A percentile compares a stretch with the other conserved stretches of the same genome.
Evolutionary conservation across 2,888 invertebrate species (phyloP).

Genomic region (Melieria omissa): DNA sequence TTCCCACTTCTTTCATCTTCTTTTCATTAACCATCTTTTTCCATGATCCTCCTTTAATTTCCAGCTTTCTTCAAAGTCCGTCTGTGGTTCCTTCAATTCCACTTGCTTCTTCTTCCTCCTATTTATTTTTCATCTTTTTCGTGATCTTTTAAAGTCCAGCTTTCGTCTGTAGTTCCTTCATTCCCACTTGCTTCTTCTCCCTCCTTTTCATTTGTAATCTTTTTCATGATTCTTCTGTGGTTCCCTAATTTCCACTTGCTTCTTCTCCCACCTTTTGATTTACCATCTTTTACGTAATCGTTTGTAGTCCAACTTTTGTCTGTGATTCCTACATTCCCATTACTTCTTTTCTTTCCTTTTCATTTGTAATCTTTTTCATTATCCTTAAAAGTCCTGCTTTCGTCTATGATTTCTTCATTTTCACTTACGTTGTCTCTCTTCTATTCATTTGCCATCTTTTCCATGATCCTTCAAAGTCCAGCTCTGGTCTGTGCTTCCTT

Average conservation of each 20-base stretch:
- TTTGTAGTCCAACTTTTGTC: not conserved
- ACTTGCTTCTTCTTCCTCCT: too few relatives aligned
- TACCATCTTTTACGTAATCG: not conserved
- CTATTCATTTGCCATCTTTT: too few relatives aligned
- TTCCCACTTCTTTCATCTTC: too few relatives aligned
- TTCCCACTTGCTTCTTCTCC: not conserved
- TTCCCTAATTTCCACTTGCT: not conserved
- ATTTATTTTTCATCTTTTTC: too few relatives aligned
- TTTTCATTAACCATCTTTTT: not conserved
- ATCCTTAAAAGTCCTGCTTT: not conserved
- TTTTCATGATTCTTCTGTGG: not conserved
- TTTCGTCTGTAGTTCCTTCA: not conserved
- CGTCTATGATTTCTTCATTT: not conserved
- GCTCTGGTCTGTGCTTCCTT: too few relatives aligned
- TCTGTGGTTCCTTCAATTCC: not conserved
- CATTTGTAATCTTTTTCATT: not conserved
- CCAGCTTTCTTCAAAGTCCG: not conserved
- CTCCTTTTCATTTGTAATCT: not conserved
- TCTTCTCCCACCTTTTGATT: not conserved
- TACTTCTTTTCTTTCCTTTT: not conserved
- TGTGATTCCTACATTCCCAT: not conserved
- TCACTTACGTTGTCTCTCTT: too few relatives aligned
- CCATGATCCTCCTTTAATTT: not conserved
- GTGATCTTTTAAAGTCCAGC: not conserved
- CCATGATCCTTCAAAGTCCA: too few relatives aligned